Evolutionary conservation across 2,113 vertebrate genomes (phyloP).

Genomic region (Diphyllodes magnificus): DNA sequence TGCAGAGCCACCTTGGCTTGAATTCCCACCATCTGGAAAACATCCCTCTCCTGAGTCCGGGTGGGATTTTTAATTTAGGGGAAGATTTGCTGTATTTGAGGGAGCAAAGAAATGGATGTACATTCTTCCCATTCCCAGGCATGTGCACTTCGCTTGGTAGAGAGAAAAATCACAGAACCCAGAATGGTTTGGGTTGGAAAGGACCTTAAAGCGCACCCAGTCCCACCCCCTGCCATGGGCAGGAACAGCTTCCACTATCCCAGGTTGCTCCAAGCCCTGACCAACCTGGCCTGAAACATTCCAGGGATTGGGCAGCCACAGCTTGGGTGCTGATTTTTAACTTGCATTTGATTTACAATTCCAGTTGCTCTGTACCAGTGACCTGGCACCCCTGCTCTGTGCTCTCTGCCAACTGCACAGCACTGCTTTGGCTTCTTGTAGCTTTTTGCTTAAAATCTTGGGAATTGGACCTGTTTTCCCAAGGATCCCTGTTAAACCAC

Average conservation of each 20-base stretch:
- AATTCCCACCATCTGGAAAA: not conserved
- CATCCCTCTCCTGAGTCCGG: not conserved
- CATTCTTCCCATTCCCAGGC: not conserved
- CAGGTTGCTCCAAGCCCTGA: rapidly evolving
- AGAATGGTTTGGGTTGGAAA: not conserved
- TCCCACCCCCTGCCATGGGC: no score
- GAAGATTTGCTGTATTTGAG: rapidly evolving
- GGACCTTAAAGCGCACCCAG: not conserved
- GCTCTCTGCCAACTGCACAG: not conserved
- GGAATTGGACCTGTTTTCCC: not conserved
- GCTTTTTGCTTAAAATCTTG: not conserved
- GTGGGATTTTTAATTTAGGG: not conserved
- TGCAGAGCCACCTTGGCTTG: not conserved
- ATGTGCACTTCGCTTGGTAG: rapidly evolving
- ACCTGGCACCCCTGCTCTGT: rapidly evolving
- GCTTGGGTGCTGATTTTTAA: not conserved
- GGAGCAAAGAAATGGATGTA: rapidly evolving
- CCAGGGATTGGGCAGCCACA: not conserved
- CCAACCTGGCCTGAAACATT: not conserved
- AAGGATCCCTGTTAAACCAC: not conserved
- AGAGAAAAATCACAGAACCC: not conserved
- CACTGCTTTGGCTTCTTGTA: rapidly evolving
- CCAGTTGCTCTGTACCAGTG: rapidly evolving
- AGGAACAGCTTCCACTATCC: not conserved
- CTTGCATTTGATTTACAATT: not conserved